phyloP scores from a whole-genome alignment of 2,113 vertebrate genomes.

The Corythoichthys intestinalis region DNA sequence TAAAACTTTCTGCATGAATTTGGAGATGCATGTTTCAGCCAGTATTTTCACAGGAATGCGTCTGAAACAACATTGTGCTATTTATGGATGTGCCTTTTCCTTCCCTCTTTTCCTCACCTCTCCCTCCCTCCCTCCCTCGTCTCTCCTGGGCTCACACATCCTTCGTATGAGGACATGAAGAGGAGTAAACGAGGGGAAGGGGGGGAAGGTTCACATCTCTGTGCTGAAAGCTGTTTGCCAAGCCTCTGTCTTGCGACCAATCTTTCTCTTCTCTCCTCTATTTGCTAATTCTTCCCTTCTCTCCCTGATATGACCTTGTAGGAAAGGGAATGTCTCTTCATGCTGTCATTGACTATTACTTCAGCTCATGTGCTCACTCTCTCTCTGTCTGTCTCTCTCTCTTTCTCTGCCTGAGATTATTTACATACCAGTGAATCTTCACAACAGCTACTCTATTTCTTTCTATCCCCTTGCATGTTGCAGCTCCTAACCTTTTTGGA shows the following conservation, averaged over 20 bases:
- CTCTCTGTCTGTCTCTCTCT: constrained; percentile 38
- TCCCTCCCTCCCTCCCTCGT: constrained; percentile 21
- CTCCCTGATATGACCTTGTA: constrained; percentile 41
- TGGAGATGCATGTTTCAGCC: background rate
- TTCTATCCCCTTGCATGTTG: constrained; percentile 4
- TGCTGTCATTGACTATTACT: constrained; percentile 64
- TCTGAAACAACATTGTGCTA: constrained; percentile 36
- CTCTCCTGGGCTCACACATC: constrained; percentile 41
- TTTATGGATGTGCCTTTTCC: constrained; percentile 46
- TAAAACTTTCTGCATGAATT: background rate
- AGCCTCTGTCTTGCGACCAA: constrained; percentile 11
- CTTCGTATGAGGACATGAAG: constrained; percentile 22
- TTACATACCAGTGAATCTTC: constrained; percentile 27
- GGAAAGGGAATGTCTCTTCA: constrained; percentile 59
- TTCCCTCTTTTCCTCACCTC: constrained; percentile 21
- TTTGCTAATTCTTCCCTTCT: background rate
- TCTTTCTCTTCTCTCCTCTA: background rate
- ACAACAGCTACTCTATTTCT: constrained; percentile 30
- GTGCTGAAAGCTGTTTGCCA: constrained; percentile 43
- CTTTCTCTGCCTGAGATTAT: constrained; percentile 43
- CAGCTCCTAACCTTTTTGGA: background rate
- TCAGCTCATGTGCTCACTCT: constrained; percentile 50
- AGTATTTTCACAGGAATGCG: constrained; percentile 23
- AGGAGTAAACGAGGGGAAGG: constrained; percentile 15
- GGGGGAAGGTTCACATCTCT: constrained; percentile 38